Evolutionary conservation across 1,140 invertebrate species (phyloP), one percentile per base, ranked within the genome.

Genomic region (Zaprionus nigranus): DNA sequence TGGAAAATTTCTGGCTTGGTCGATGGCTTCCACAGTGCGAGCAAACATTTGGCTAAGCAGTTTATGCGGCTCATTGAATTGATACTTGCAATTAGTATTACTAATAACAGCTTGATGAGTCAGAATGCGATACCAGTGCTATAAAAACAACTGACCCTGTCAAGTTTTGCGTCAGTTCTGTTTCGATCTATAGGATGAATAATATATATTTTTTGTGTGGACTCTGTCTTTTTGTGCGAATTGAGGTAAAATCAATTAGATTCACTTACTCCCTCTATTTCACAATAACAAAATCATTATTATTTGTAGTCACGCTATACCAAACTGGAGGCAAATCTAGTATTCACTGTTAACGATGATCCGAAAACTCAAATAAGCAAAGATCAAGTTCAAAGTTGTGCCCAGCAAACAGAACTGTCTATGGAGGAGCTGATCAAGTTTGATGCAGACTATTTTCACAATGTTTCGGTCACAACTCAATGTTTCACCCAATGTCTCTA

Each of bases 1-100:
- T 70, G 28, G 22, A 64, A 49, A 4, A 54, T 68, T 68, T 59
- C 54, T 57, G 60, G 61, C 65, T 46, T 17, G 40, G 40, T 46
- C 40, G 63, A 49, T 71, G 49, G 60, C 46, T 22, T 51, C 12
- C 46, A 12, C 60, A 71, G 40, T 70, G 51, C 64, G 68, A 64
- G 54, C 54, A 64, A 62, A 75, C 57, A 49, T 67, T 64, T 36
- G 49, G 57, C 38, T 58, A 70, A 66, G 66, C 58, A 58, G 62
- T 53, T 76, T 79, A 62, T 69, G 34, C 76, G 80, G 66, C 80
- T 82, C 77, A 86, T 86, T 87, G 73, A 70, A 66, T 88, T 83
- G 74, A 83, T 88, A 83, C 67, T 82, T 54, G 59, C 66, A 80
- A 83, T 87, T 87, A 78, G 70, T 75, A 36, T 2, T 61, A 28